Evolutionary conservation across 2,888 invertebrate genomes (phyloP), one percentile per base, ranked within the genome.

Genomic region (Epirrhoe alternata): DNA sequence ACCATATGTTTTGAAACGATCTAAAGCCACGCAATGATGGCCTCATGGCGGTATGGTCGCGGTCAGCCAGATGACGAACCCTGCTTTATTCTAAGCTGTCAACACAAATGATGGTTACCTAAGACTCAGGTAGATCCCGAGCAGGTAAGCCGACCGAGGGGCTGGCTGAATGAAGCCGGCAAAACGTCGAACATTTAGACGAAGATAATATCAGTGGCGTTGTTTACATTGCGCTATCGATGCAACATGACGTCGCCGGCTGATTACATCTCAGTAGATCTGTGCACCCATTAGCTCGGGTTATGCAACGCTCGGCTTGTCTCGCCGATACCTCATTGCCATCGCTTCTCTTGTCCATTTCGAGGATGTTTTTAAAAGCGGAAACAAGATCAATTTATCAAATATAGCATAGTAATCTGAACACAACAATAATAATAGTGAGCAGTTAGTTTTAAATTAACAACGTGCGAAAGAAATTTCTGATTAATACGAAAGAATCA

Each of bases 141-240:
- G 10, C 0, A 8, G 7, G 38, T 8, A 10, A 38, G 38, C 12
- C 10, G 38, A 10, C 38, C 38, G 38, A 38, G 38, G 38, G 10
- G 12, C 38, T 38, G 38, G 4, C 12, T 38, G 38, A 10, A 38
- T n/a, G n/a, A n/a, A n/a, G n/a, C n/a, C n/a, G n/a, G n/a, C n/a
- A n/a, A n/a, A n/a, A n/a, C 10, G 4, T 38, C 38, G 38, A 35
- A 7, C 35, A 35, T 10, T 38, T n/a, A n/a, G n/a, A n/a, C n/a
- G 38, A 10, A 38, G 38, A 38, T 38, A 10, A 38, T 55, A 55
- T 42, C 24, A 42, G 38, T 30, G 24, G 31, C 10, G 55, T 55
- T 42, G 42, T 38, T 55, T 49, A 49, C 47, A 33, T 33, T 55
- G 5, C n/a, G 55, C 7, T 42, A 42, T 55, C 24, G 45, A n/a